Base-by-base conservation (phyloP, 1,140 invertebrate genomes). In the Nasonia vitripennis region DNA sequence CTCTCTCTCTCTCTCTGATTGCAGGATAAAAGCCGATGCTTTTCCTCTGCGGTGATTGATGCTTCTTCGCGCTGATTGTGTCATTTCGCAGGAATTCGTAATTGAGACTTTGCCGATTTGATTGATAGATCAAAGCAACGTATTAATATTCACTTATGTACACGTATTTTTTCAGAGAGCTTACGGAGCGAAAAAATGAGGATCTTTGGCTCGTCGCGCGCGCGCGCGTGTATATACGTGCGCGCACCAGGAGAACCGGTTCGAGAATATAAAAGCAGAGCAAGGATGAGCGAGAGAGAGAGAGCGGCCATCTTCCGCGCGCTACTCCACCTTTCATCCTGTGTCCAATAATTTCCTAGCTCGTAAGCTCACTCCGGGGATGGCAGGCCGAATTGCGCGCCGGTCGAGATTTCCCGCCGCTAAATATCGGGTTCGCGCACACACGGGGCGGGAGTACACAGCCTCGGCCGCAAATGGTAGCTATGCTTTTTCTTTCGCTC, bases 261-360 rank as follows among this genome's bases (percentile, higher is more conserved):
- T 75, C 73, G 14, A 75, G 31, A 75, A 34, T 75, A 41, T 31
- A 71, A 75, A 45, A 75, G 31, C 73, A 41, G 55, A 62, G 55
- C 55, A 62, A 17, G 14, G 20, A 17, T 7, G 20, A 62, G 55
- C n/a, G 55, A n/a, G 55, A 20, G 55, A 20, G 55, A n/a, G 20
- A n/a, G 55, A 3, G 55, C 55, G 55, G 55, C 55, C 55, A 62
- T 62, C 55, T 62, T 62, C 55, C 55, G 55, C 55, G 89, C 89
- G 92, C 90, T 92, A 92, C 41, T 62, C 55, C 55, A 62, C 55
- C 55, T 62, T 62, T 62, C 55, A 62, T 62, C 55, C 55, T 62
- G 55, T 62, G 55, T 71, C 68, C 68, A 71, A 71, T 71, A 71
- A 71, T 62, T n/a, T 62, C 55, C 55, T 62, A 62, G 55, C 68